These are phyloP conservation scores for Cryptoprocta ferox DNA, from an alignment of 2,797 vertebrate genomes.

Conservation along the genomic window DNA sequence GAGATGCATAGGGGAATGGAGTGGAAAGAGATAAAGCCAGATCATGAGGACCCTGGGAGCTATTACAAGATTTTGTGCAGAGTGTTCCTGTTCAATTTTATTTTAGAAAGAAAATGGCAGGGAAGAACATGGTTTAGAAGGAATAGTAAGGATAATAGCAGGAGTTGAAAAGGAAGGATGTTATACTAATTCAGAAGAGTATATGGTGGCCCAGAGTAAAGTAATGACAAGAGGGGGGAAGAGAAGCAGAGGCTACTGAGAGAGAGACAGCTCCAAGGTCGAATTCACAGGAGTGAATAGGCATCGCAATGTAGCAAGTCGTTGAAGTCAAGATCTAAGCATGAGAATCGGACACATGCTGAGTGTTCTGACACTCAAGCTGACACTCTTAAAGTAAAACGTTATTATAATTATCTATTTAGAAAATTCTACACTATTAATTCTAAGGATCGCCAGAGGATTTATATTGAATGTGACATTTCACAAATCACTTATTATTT, in stretches of 20 bases:
- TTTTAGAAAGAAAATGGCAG: background rate
- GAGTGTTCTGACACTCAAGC: background rate
- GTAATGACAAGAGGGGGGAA: background rate
- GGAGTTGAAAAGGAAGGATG: background rate
- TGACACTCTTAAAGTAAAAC: slow-evolving; percentile 27
- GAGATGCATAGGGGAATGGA: background rate
- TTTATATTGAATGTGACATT: background rate
- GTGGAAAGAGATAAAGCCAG: background rate
- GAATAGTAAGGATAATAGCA: background rate
- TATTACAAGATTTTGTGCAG: background rate
- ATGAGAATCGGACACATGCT: background rate
- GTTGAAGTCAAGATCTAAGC: background rate
- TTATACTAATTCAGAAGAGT: background rate
- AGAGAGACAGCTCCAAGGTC: background rate
- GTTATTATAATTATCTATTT: background rate
- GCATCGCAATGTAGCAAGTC: background rate
- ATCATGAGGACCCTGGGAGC: background rate
- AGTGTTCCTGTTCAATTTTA: background rate
- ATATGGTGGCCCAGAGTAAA: background rate
- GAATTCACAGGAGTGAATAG: background rate
- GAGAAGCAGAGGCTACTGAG: background rate
- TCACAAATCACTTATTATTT: background rate
- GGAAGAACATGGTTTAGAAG: background rate
- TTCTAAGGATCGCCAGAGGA: background rate
- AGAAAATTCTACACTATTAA: background rate